Conservation (phyloP, 2,113 vertebrate species). For the Turnix velox region DNA sequence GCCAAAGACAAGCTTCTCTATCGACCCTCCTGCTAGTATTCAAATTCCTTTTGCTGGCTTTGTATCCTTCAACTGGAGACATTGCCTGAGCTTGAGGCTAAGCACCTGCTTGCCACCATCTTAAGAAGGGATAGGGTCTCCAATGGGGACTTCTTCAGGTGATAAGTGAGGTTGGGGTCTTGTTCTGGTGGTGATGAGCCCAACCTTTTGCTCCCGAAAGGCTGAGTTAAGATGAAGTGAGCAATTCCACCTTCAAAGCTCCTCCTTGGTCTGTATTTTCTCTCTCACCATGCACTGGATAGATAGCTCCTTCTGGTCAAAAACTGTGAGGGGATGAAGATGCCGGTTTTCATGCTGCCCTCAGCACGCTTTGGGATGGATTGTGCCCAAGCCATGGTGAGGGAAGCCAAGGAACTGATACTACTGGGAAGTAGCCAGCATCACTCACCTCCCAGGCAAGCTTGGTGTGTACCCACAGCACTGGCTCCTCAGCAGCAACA, state of each 20-base stretch:
- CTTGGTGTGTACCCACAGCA: background rate
- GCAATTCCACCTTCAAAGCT: background rate
- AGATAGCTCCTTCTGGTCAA: fast-evolving
- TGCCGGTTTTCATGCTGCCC: background rate
- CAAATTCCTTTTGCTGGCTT: background rate
- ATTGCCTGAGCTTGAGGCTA: background rate
- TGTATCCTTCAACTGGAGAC: background rate
- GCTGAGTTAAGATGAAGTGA: background rate
- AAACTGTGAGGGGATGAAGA: background rate
- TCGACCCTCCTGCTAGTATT: background rate
- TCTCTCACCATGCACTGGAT: fast-evolving
- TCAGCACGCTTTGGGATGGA: background rate
- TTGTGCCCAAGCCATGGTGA: background rate
- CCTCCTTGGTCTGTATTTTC: background rate
- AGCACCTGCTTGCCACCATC: background rate
- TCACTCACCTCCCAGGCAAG: background rate
- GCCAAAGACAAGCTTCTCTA: fast-evolving
- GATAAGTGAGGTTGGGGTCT: background rate
- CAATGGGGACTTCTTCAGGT: background rate
- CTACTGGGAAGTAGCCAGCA: background rate
- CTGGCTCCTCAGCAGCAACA: background rate
- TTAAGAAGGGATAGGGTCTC: background rate
- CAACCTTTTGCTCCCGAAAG: background rate
- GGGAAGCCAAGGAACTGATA: background rate
- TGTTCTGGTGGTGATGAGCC: background rate